Conservation (phyloP, 2,797 vertebrate species). For the Gymnoscopelus braueri region DNA sequence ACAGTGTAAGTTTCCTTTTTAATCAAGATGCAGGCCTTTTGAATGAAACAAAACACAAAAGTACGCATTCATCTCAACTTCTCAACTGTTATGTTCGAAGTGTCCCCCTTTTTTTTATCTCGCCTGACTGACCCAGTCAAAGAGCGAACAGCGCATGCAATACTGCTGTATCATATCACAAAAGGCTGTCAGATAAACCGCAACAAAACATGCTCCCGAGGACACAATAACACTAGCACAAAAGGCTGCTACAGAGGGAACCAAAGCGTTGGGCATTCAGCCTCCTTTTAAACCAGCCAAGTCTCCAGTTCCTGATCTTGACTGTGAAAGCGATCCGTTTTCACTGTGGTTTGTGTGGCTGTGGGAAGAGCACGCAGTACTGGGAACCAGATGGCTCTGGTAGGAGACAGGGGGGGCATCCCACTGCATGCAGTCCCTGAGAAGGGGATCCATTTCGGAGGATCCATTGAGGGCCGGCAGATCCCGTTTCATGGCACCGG, state of each 20-base stretch:
- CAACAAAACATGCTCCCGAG: slow-evolving; percentile 41
- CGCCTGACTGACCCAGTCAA: slow-evolving; percentile 34
- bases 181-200: slow-evolving; percentile 51
- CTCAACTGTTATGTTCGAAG: slow-evolving; percentile 16
- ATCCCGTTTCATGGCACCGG: slow-evolving; percentile 79
- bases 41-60: slow-evolving; percentile 19
- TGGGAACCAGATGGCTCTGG: slow-evolving; percentile 74
- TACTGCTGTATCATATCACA: slow-evolving; percentile 55
- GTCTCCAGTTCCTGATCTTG: slow-evolving; percentile 69
- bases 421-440: slow-evolving; percentile 62
- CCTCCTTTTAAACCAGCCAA: slow-evolving; percentile 59
- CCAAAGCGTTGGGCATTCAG: slow-evolving; percentile 51
- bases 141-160: slow-evolving; percentile 25
- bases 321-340: slow-evolving; percentile 74
- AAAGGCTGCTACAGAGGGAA: slow-evolving; percentile 56
- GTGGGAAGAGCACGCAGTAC: slow-evolving; percentile 66
- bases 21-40: slow-evolving; percentile 15
- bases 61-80: slow-evolving; percentile 26
- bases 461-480: slow-evolving; percentile 72
- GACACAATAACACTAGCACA: slow-evolving; percentile 62
- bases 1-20: background rate
- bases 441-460: slow-evolving; percentile 74
- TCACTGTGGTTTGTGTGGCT: slow-evolving; percentile 65
- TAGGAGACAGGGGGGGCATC: slow-evolving; percentile 72
- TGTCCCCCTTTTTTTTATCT: slow-evolving; percentile 30